Percentiles rank a stretch among this genome's conserved stretches.
Conservation (phyloP, 2,113 vertebrate species). For the Platysternon megacephalum region DNA sequence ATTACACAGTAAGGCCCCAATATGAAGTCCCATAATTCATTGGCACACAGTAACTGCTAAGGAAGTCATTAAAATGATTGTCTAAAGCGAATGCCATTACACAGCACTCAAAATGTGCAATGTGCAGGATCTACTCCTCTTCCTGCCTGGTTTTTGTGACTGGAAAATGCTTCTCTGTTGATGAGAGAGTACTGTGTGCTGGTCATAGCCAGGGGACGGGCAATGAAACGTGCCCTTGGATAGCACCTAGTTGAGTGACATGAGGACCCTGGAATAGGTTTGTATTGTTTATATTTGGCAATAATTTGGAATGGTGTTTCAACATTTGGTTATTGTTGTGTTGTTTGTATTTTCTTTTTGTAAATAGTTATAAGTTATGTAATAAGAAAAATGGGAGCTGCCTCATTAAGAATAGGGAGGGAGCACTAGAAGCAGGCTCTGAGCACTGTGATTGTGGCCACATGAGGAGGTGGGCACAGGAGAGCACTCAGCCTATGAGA, state of each 20-base stretch:
- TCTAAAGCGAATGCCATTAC: neutral
- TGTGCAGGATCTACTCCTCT: neutral
- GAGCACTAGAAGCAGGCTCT: neutral
- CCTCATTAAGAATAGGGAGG: neutral
- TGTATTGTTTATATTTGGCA: neutral
- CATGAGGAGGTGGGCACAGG: neutral
- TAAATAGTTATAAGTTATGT: neutral
- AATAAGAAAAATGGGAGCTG: neutral
- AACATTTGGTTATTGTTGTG: neutral
- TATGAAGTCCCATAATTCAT: neutral
- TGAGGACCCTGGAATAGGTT: neutral
- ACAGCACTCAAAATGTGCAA: rapidly evolving
- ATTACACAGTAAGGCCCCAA: neutral
- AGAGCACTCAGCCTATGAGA: neutral
- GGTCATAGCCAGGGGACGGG: neutral
- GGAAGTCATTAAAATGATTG: neutral
- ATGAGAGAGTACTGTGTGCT: neutral
- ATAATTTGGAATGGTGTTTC: neutral
- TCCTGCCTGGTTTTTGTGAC: neutral
- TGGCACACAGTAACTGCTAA: neutral
- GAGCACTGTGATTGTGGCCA: neutral
- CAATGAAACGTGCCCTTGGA: neutral
- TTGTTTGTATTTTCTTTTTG: neutral
- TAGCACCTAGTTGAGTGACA: neutral
- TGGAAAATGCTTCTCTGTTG: neutral